Conservation (phyloP, 2,797 vertebrate species). For the Pangasius djambal region DNA sequence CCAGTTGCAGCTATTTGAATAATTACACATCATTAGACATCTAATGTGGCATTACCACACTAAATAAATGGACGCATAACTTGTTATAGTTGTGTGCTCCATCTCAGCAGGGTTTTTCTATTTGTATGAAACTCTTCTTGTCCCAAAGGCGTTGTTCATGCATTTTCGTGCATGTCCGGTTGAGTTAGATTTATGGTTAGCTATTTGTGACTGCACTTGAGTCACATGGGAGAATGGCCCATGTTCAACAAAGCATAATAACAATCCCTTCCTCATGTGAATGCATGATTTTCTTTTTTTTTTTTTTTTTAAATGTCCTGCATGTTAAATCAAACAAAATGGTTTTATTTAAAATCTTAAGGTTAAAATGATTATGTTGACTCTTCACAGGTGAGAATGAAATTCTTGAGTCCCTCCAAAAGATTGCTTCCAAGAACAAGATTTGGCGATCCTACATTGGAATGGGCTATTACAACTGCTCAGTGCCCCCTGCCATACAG, state of each 20-base stretch:
- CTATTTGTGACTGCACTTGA: not conserved
- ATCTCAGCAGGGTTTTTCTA: not conserved
- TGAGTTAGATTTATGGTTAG: conserved; percentile 20
- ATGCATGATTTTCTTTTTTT: not conserved
- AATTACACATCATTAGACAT: not conserved
- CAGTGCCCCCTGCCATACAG: conserved; percentile 87
- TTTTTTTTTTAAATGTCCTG: not conserved
- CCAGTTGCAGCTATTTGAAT: too few relatives aligned
- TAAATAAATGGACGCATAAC: not conserved
- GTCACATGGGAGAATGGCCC: not conserved
- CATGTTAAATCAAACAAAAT: not conserved
- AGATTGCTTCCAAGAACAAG: conserved; percentile 91
- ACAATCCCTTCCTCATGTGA: not conserved
- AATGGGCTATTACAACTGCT: conserved; percentile 99
- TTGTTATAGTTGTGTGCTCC: not conserved
- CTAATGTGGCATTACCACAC: not conserved
- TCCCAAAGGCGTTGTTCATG: not conserved
- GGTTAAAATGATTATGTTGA: not conserved
- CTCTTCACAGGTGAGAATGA: conserved; percentile 90
- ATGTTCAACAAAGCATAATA: conserved; percentile 3
- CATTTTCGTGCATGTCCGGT: conserved; percentile 9
- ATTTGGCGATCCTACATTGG: conserved; percentile 97
- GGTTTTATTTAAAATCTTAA: not conserved
- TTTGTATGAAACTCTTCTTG: not conserved
- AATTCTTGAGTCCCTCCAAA: conserved; percentile 84